Base-by-base conservation (phyloP, 2,113 vertebrate genomes). In the Sinocyclocheilus rhinocerous region DNA sequence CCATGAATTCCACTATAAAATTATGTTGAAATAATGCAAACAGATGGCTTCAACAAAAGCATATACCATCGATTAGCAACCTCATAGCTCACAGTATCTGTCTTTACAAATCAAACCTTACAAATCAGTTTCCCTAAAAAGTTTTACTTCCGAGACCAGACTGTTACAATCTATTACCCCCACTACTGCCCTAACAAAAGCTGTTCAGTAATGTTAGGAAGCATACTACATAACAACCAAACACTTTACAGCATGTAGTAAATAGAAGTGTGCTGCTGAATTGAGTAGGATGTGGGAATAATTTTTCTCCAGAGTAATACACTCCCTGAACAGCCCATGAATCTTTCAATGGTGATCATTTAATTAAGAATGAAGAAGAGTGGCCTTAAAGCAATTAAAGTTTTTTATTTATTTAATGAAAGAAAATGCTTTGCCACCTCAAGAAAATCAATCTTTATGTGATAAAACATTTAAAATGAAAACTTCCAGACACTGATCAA, bases 351-450 rank as follows among this genome's bases (percentile, higher is more conserved):
- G 48, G 57, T 57, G 59, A 70, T 26, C 77, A 81, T 59, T 81
- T 61, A 67, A 87, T 87, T 87, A 76, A 76, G 42, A 22, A 81
- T 39, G 36, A 81, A 77, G 16, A 84, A 63, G 11, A 42, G 83
- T 55, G 6, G 26, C 22, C 22, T 76, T 55, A 29, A 55, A 13
- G 59, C 29, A 55, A 59, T 69, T 84, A n/a, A 76, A 69, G 76
- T 52, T 57, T 1, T 9, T 73, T 4, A 33, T 69, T 67, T 42
- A 29, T 77, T 83, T 42, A 69, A 61, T 70, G 26, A 29, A 33
- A 20, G 20, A 45, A 18, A 67, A 61, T 45, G 67, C 11, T 82
- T 80, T 70, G 42, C 65, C 29, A 69, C 52, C 59, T 59, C 45
- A 82, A 76, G 7, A 69, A 84, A 18, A 63, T 63, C 50, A 48